Evolutionary conservation across 2,797 vertebrate species (phyloP).

Genomic region (Chaetodon trifasciatus): DNA sequence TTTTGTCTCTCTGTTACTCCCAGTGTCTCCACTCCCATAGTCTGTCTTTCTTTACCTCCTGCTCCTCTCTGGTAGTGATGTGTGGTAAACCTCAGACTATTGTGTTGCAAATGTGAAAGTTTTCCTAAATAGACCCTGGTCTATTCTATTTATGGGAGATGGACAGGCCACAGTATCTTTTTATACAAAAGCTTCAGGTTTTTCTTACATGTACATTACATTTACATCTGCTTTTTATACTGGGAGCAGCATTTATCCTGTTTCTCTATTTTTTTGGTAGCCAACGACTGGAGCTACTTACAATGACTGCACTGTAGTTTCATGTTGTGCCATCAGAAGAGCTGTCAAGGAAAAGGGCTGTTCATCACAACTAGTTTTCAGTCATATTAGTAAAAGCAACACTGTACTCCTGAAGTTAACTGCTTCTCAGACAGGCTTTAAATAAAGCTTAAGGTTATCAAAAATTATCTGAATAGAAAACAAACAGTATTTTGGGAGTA

Average conservation of each 20-base stretch:
- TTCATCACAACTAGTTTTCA: background rate
- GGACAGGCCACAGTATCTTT: constrained; percentile 42
- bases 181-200: constrained; percentile 40
- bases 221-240: constrained; percentile 51
- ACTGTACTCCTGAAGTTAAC: background rate
- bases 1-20: constrained; percentile 44
- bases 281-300: constrained; percentile 15
- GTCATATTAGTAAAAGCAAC: background rate
- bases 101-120: constrained; percentile 78
- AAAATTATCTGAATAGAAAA: background rate
- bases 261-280: constrained; percentile 33
- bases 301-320: constrained; percentile 31
- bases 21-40: constrained; percentile 32
- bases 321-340: background rate
- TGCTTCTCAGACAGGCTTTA: background rate
- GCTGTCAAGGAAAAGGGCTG: background rate
- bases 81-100: constrained; percentile 81
- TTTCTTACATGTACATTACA: constrained; percentile 52
- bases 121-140: constrained; percentile 72
- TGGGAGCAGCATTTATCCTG: constrained; percentile 36
- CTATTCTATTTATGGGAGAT: constrained; percentile 73
- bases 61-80: constrained; percentile 66
- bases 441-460: background rate
- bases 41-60: constrained; percentile 61
- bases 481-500: background rate